Evolutionary conservation across 2,797 vertebrate species (phyloP), one percentile per base, ranked within the genome.

Genomic region (Dicrostonyx torquatus): DNA sequence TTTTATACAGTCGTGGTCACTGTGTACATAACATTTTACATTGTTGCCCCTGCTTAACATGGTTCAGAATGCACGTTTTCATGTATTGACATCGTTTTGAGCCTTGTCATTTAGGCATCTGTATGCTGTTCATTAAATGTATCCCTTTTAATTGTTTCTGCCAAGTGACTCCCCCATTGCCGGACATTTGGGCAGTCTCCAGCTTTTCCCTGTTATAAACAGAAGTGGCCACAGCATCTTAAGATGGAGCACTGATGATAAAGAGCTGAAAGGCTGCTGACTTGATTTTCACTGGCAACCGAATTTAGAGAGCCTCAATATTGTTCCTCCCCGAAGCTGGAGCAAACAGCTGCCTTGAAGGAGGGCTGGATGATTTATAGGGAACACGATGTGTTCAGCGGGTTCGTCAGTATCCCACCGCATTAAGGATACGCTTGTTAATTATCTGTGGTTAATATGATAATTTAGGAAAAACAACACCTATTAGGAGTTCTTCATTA

Each of bases 381-480:
- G 96, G 97, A 96, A 96, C 34, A 64, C 96, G 97, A 96, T 96
- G 96, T 55, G 0, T 96, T 96, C 85, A 68, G 96, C 60, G 72
- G 88, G 90, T 88, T 98, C 98, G 97, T 98, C 98, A 97, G 98
- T 48, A 93, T 97, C 98, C 96, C 88, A 92, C 86, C 31, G 88
- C 98, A 98, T 98, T 97, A 98, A 98, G 97, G 98, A 98, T 98
- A 97, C 2, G 96, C 98, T 98, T 98, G 98, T 98, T 98, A 98
- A 98, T 98, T 98, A 98, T 98, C 97, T 94, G 97, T 97, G 96
- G 97, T 98, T 98, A 98, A 98, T 98, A 98, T 98, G 98, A 98
- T 98, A 98, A 98, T 98, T 98, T 98, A 98, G 97, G 70, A 97
- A 98, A 98, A 97, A 94, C 97, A 98, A 97, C 98, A 98, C 98